Percentiles rank a stretch among this genome's conserved stretches.
These are phyloP conservation scores for Drosophila sp. DNA, from an alignment of 1,140 invertebrate genomes.

Conservation along the genomic window DNA sequence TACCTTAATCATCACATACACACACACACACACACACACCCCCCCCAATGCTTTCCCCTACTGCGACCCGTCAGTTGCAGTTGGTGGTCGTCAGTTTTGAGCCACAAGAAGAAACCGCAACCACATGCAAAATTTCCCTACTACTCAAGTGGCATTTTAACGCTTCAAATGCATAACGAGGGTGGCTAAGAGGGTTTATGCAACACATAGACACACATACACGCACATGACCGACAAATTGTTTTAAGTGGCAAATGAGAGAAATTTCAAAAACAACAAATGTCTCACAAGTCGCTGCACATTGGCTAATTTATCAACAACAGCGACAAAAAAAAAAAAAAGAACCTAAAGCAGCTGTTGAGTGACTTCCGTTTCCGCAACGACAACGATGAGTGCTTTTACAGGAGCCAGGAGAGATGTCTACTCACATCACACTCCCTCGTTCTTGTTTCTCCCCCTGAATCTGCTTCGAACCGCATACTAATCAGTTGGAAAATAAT, in stretches of 20 bases:
- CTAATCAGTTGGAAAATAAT: constrained; percentile 68
- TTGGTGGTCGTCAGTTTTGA: background rate
- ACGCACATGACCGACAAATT: constrained; percentile 34
- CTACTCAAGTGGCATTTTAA: constrained; percentile 71
- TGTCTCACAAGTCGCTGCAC: constrained; percentile 51
- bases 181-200: constrained; percentile 52
- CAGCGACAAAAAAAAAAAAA: constrained; percentile 16
- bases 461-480: constrained; percentile 19
- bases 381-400: constrained; percentile 33
- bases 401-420: background rate
- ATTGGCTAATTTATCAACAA: constrained; percentile 60
- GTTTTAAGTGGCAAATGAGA: constrained; percentile 25
- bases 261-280: constrained; percentile 38
- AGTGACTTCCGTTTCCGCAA: constrained; percentile 77
- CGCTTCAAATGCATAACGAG: constrained; percentile 74
- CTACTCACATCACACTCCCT: background rate
- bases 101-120: constrained; percentile 4
- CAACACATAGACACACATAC: constrained; percentile 32
- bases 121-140: constrained; percentile 14
- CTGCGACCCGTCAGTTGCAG: constrained; percentile 3
- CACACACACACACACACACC: too few species aligned
- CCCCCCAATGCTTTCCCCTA: background rate
- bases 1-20: background rate
- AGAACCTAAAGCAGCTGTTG: constrained; percentile 48
- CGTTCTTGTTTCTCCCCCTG: background rate